Evolutionary conservation across 2,797 vertebrate genomes (phyloP).

Genomic region (Neosilurus hyrtlii): DNA sequence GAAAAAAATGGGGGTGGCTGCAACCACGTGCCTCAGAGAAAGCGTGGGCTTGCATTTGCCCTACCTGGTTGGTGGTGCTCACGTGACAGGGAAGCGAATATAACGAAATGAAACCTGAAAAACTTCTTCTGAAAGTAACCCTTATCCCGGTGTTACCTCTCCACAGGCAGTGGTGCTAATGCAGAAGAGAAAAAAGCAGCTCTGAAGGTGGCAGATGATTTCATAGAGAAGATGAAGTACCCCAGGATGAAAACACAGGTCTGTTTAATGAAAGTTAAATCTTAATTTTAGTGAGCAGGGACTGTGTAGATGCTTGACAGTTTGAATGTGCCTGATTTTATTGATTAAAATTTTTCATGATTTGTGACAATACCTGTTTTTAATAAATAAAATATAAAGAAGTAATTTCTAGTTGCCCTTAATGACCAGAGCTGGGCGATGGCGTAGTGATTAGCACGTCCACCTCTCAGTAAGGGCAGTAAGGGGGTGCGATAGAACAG

Average conservation of each 20-base stretch:
- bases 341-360: not conserved
- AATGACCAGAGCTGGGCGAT: no score
- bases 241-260: constrained; percentile 93
- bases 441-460: no score
- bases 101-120: no score
- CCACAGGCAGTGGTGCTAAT: constrained; percentile 85
- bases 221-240: constrained; percentile 92
- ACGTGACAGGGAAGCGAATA: no score
- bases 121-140: no score
- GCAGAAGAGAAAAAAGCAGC: constrained; percentile 85
- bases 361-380: not conserved
- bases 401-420: not conserved
- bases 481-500: no score
- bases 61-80: no score
- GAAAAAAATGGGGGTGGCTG: no score
- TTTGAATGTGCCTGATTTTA: not conserved
- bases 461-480: no score
- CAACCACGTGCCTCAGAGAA: no score
- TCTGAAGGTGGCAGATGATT: constrained; percentile 88
- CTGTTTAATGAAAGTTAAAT: not conserved
- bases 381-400: not conserved
- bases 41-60: no score
- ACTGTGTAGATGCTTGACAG: not conserved
- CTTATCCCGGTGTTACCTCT: not conserved
- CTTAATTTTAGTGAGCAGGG: not conserved